Percentiles rank a stretch among this genome's conserved stretches.
phyloP scores from a whole-genome alignment of 2,113 vertebrate species.

The Amia ocellicauda region DNA sequence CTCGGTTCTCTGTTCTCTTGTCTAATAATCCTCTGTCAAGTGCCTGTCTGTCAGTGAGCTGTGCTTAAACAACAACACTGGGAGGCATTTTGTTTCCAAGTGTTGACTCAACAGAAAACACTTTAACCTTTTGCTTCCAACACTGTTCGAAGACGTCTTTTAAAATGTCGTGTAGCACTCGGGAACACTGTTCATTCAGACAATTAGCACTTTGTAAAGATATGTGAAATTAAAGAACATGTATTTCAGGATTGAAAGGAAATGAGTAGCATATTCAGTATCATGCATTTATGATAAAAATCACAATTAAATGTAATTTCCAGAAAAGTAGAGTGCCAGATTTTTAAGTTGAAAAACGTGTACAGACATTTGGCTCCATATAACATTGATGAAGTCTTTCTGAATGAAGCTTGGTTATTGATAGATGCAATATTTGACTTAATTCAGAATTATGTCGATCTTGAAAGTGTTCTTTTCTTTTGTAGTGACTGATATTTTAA shows the following conservation, averaged over 20 bases:
- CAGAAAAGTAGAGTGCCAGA: no score
- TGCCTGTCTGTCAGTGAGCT: conserved; percentile 51
- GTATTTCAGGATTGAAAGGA: neutral
- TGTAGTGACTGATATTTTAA: no score
- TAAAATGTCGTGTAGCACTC: conserved; percentile 57
- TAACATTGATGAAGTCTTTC: no score
- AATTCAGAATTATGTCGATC: no score
- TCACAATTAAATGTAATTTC: no score
- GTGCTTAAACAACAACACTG: conserved; percentile 55
- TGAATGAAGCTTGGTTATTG: no score
- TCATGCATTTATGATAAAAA: no score
- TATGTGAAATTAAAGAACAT: neutral
- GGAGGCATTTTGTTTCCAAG: conserved; percentile 52
- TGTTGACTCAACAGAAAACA: conserved; percentile 59
- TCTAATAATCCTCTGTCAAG: conserved; percentile 57
- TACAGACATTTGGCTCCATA: no score
- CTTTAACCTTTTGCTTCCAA: conserved; percentile 47
- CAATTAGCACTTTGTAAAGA: neutral
- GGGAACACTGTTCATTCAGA: conserved; percentile 2
- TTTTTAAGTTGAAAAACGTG: no score
- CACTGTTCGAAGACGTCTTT: conserved; percentile 46
- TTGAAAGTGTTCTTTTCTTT: no score
- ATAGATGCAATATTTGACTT: no score
- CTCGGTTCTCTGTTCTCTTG: conserved; percentile 51
- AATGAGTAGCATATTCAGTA: neutral